Base-by-base conservation (phyloP, 2,113 vertebrate genomes). In the Taxidea taxus region DNA sequence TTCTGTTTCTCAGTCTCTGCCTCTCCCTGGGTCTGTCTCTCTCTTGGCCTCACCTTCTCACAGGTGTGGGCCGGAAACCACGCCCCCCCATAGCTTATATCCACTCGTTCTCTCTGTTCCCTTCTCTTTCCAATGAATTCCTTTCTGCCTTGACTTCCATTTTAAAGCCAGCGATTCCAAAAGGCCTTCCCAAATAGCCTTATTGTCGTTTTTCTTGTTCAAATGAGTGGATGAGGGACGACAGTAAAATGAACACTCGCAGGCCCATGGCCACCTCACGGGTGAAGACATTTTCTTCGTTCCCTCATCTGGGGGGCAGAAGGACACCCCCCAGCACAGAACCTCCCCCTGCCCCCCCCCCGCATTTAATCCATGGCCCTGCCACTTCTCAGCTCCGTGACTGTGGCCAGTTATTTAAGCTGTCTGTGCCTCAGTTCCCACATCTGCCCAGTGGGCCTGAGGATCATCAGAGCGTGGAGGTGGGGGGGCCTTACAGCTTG, bases 201-300 rank as follows among this genome's bases (percentile, higher is more conserved):
- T n/a, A 23, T 21, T 25, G 27, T 49, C 44, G 12, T 6, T 60
- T 47, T 10, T 60, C 39, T 64, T 74, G 27, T 27, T 7, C n/a
- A 86, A 86, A n/a, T 31, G 60, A 2, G 12, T 12, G 75, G 64
- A 74, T 44, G 75, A 54, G n/a, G 54, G 54, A 13, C 1, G 18
- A 62, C 3, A 34, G 62, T 10, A 34, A 80, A 27, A 70, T 21
- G 51, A 37, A 80, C 70, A 34, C 13, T 47, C 12, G 4, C 0
- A 60, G 62, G 34, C 25, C 10, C 0, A 0, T 7, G 37, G 70
- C 25, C 12, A 1, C 23, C 29, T 44, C 15, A 7, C 0, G 2
- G 74, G 54, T 81, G 39, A 72, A 87, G 54, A 31, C 2, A 21
- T 44, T 54, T 15, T 6, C 2, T 0, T 7, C 0, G 2, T 18